Conservation (phyloP, 2,888 invertebrate species). For the Oscheius myriophilus region DNA sequence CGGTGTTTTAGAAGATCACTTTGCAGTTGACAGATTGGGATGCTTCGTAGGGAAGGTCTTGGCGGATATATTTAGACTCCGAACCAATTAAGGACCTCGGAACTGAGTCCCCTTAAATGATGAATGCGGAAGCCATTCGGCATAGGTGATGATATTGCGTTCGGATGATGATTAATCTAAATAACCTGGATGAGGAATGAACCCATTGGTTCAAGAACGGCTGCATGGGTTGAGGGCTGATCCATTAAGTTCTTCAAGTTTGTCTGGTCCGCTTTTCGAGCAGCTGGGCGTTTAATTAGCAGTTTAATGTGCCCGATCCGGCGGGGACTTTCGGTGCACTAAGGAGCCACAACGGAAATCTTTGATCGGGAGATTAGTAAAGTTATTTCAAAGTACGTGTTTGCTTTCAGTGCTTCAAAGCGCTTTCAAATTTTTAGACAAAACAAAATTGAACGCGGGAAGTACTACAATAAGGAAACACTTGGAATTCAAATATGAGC, state of each 20-base stretch:
- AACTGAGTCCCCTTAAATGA: neutral
- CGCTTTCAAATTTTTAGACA: no score
- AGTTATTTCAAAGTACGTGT: no score
- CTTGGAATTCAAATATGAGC: no score
- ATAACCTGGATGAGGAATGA: neutral
- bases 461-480: no score
- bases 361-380: no score
- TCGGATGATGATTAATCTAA: neutral
- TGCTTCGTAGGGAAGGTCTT: neutral
- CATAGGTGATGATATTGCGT: no score
- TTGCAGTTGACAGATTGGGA: no score
- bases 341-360: no score
- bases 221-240: neutral
- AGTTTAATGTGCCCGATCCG: conserved; percentile 25
- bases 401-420: no score
- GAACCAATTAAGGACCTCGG: conserved; percentile 13
- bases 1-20: no score
- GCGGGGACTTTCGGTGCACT: neutral
- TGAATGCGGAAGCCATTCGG: conserved; percentile 3
- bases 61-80: conserved; percentile 13
- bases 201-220: neutral
- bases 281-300: conserved; percentile 27
- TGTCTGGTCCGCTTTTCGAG: conserved; percentile 13
- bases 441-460: no score
- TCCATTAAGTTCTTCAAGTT: conserved; percentile 17